Conservation (phyloP, 2,888 invertebrate genomes). For the Trachelus troglodyta region DNA sequence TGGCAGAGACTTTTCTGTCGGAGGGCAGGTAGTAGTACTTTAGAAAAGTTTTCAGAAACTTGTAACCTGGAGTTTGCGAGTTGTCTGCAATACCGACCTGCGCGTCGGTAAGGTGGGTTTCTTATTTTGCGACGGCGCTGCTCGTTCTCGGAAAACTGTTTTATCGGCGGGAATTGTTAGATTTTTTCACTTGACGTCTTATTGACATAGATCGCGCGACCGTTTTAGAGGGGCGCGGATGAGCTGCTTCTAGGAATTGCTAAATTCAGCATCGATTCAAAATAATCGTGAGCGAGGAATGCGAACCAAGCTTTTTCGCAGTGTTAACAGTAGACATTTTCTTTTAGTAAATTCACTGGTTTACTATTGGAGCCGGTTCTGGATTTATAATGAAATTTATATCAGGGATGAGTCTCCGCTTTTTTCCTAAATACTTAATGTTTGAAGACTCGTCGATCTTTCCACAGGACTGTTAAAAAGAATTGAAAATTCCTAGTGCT, state of each 20-base stretch:
- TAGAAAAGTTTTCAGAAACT: background rate
- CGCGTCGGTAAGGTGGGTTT: background rate
- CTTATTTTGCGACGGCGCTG: background rate
- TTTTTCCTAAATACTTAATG: background rate
- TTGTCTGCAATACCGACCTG: background rate
- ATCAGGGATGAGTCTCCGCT: background rate
- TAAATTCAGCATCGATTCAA: background rate
- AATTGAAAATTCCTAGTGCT: background rate
- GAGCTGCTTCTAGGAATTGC: background rate
- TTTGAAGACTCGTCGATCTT: background rate
- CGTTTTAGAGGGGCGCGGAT: background rate
- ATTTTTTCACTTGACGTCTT: background rate
- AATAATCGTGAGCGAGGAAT: background rate
- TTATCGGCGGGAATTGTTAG: background rate
- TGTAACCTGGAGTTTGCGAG: background rate
- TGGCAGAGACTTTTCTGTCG: background rate
- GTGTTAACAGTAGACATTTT: background rate
- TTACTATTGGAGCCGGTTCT: background rate
- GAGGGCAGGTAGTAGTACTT: background rate
- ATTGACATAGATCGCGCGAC: background rate
- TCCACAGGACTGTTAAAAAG: background rate
- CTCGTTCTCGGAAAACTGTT: background rate
- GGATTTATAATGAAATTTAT: background rate
- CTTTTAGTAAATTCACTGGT: background rate
- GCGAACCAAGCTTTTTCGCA: background rate